Evolutionary conservation across 2,888 invertebrate genomes (phyloP).

Genomic region (Melikaiella ostensackeni): DNA sequence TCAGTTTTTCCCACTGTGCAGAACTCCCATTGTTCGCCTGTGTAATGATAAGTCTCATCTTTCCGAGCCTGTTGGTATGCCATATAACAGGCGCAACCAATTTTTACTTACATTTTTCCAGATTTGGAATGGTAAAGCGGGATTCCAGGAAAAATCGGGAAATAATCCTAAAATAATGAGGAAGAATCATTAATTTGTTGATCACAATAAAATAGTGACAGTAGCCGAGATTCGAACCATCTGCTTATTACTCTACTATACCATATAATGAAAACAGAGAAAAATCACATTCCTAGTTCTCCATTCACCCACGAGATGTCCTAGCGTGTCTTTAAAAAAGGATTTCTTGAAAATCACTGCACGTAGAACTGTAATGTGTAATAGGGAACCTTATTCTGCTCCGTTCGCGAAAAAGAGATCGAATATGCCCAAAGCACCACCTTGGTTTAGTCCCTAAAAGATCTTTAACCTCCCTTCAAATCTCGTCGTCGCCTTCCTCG

Average conservation of each 20-base stretch:
- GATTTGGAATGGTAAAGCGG: too few relatives aligned
- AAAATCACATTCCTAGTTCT: not conserved
- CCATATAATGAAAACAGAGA: not conserved
- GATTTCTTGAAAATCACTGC: slow-evolving; percentile 7
- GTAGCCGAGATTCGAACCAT: too few relatives aligned
- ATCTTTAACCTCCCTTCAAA: not conserved
- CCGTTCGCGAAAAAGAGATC: not conserved
- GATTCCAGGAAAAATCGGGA: too few relatives aligned
- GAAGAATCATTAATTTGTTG: too few relatives aligned
- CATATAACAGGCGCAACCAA: not conserved
- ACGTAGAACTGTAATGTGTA: not conserved
- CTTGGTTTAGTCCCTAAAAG: not conserved
- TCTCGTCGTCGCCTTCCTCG: not conserved
- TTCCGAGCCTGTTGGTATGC: accelerated
- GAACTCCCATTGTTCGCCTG: not conserved
- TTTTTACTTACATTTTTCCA: too few relatives aligned
- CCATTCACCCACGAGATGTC: not conserved
- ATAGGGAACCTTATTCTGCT: not conserved
- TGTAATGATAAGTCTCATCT: not conserved
- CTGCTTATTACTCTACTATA: not conserved
- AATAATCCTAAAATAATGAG: too few relatives aligned
- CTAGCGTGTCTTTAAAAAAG: not conserved
- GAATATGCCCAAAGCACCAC: not conserved
- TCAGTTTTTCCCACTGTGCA: too few relatives aligned
- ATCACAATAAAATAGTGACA: too few relatives aligned